Evolutionary conservation across 2,888 invertebrate genomes (phyloP), one percentile per base, ranked within the genome.

Genomic region (Plutella xylostella): DNA sequence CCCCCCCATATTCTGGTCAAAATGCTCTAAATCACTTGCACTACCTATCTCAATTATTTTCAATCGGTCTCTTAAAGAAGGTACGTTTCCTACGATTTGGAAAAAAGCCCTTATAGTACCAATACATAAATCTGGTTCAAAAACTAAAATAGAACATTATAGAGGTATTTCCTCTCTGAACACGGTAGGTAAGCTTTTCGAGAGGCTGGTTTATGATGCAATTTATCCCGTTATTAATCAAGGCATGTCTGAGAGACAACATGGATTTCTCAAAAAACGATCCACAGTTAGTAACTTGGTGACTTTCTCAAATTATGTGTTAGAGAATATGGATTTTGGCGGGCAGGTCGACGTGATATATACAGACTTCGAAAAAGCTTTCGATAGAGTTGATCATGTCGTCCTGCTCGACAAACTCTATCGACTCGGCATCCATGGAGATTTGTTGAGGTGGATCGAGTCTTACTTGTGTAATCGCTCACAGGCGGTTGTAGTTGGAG

Each of bases 311-410:
- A 17, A 41, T 30, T 14, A 30, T 11, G 41, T 41, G 4, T n/a
- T 41, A 3, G 3, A 9, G 4, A 11, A 15, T 12, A 41, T 41
- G 41, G 25, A 25, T 6, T 3, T 3, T 3, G 30, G 30, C 4
- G 17, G 9, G 7, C 30, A 41, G n/a, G 31, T 31, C n/a, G 31
- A 31, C 31, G 31, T 31, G 31, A 31, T 45, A 2, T 39, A 43
- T n/a, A 37, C 43, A 9, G 43, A 43, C 21, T 43, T 43, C 21
- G 37, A 35, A 17, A 37, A 25, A 9, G 25, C 25, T 25, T 25
- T 25, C 25, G 43, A 43, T 37, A 19, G 42, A 4, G 42, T 34
- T 14, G 33, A 42, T 18, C 42, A 42, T 14, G 11, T 33, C 34
- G 33, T 42, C 4, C 33, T 42, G 4, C 20, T 42, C 3, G 2